Evolutionary conservation across 2,113 vertebrate genomes (phyloP), one percentile per base, ranked within the genome.

Genomic region (Plotosus lineatus): DNA sequence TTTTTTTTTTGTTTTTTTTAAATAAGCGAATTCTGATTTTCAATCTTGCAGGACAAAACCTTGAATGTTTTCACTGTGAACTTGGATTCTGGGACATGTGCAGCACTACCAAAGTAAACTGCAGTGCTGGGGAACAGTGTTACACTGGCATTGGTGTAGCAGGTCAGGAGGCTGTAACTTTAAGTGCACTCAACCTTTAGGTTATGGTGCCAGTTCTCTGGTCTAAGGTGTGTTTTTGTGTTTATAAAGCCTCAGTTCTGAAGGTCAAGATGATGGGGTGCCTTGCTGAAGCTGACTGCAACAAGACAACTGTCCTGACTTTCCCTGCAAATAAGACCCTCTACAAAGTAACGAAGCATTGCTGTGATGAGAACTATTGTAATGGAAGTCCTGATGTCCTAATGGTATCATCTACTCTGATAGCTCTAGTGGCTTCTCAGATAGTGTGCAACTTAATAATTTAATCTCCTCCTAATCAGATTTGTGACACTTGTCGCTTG

Each of bases 1-100:
- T 23, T 5, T 8, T 1, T 53, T 1, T 21, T 6, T 53, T 1
- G 50, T 53, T 19, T 6, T 19, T 17, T 36, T 36, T 0, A 40
- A 65, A 66, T 38, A 17, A 36, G 9, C 36, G 3, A 65, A 56
- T 7, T 19, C 3, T 50, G 1, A 11, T 4, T 8, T 14, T 12
- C 48, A 3, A 38, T 42, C n/a, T 42, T 73, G 2, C 42, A 85
- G 84, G 77, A 40, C 73, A 83, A 28, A 26, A 72, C 9, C 84
- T 85, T 38, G 21, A 80, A 12, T 85, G 84, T 26, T 85, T 80
- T 36, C 72, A 50, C 2, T 85, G 84, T 83, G 56, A 82, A 1
- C 72, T 85, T 65, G 84, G 84, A 38, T 83, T 85, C 65, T 85
- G 81, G 81, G n/a, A 85, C 38, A 3, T 83, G 63, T 85, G 84